These are phyloP conservation scores for Brachionus angularis DNA, from an alignment of 1,140 invertebrate species.

Conservation along the genomic window DNA sequence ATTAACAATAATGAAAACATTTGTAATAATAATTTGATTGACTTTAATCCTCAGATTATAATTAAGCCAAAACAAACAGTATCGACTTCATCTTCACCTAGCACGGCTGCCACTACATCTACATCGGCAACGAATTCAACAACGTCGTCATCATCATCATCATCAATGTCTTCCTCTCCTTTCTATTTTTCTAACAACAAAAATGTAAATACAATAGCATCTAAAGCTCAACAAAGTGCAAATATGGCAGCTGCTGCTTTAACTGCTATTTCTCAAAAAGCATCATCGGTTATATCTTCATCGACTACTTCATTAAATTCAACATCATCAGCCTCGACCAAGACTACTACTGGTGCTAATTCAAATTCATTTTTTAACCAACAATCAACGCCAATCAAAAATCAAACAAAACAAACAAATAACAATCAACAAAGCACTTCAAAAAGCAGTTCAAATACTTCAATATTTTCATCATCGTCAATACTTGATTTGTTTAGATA, in stretches of 20 bases:
- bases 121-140: not conserved
- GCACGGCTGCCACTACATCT: not conserved
- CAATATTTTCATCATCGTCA: constrained; percentile 43
- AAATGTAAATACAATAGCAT: constrained; percentile 2
- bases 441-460: constrained; percentile 30
- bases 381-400: not conserved
- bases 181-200: constrained; percentile 24
- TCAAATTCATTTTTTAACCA: not conserved
- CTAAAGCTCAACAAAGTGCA: constrained; percentile 39
- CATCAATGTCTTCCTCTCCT: constrained; percentile 40
- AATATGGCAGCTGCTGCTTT: constrained; percentile 24
- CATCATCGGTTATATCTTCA: constrained; percentile 30
- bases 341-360: not conserved
- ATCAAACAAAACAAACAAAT: not conserved
- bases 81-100: constrained; percentile 5
- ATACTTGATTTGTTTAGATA: constrained; percentile 42
- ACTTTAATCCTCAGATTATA: too few species aligned
- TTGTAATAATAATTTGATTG: constrained; percentile 9
- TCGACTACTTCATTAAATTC: constrained; percentile 21
- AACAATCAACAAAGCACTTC: not conserved
- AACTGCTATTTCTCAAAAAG: constrained; percentile 42
- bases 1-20: too few species aligned
- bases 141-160: not conserved
- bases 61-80: not conserved
- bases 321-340: not conserved